phyloP scores from a whole-genome alignment of 2,888 invertebrate genomes.

The Schrankia costaestrigalis region DNA sequence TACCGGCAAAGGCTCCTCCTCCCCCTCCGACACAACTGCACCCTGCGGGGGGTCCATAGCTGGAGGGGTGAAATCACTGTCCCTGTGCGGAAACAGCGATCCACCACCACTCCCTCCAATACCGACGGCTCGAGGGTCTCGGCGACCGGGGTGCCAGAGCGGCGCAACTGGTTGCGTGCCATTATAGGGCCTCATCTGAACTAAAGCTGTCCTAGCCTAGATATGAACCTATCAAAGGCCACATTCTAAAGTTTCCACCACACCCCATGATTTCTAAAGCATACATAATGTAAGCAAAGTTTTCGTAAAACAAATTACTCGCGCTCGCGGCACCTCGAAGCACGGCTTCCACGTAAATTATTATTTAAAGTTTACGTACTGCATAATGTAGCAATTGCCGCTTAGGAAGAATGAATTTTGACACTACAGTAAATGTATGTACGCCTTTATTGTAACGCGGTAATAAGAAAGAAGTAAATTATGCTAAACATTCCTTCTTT shows the following conservation, averaged over 20 bases:
- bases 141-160: too few relatives aligned
- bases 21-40: too few relatives aligned
- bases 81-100: too few relatives aligned
- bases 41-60: too few relatives aligned
- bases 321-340: conserved; percentile 1
- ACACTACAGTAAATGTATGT: background rate
- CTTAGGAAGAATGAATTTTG: conserved; percentile 2
- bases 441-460: background rate
- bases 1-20: too few relatives aligned
- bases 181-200: too few relatives aligned
- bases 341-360: conserved; percentile 1
- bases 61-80: too few relatives aligned
- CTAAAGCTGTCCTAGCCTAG: too few relatives aligned
- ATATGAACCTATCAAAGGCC: too few relatives aligned
- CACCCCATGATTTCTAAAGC: conserved; percentile 4
- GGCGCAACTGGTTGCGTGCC: too few relatives aligned
- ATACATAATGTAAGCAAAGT: conserved; percentile 3
- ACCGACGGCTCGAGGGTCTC: too few relatives aligned
- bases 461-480: background rate
- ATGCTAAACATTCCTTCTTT: background rate
- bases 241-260: background rate
- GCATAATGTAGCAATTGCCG: conserved; percentile 2
- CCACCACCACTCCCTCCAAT: too few relatives aligned
- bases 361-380: conserved; percentile 5
- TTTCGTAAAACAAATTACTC: conserved; percentile 8